Percentiles rank a stretch among this genome's conserved stretches.
phyloP scores from a whole-genome alignment of 2,888 invertebrate species.

The Pimpla rufipes region DNA sequence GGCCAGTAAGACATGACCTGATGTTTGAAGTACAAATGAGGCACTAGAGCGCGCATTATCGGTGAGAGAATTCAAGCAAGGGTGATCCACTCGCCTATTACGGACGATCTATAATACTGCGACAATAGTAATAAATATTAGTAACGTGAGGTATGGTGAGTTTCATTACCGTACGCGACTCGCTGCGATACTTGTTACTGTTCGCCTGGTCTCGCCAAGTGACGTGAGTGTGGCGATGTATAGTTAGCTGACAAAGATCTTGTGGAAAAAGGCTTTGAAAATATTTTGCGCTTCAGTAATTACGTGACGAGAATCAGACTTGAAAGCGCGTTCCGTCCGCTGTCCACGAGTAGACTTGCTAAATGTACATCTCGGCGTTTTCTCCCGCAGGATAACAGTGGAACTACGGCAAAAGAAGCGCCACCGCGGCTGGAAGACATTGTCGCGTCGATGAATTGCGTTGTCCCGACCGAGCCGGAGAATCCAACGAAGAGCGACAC shows the following conservation, averaged over 20 bases:
- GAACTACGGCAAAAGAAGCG: slow-evolving; percentile 70
- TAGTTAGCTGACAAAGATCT: slow-evolving; percentile 8
- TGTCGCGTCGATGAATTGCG: slow-evolving; percentile 71
- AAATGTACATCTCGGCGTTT: slow-evolving; percentile 66
- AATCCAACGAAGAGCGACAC: slow-evolving; percentile 72
- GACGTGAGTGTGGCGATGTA: slow-evolving; percentile 19
- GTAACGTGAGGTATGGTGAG: slow-evolving; percentile 46
- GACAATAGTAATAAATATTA: slow-evolving; percentile 17
- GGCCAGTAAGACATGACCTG: neutral
- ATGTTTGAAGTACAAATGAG: neutral
- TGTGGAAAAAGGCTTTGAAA: slow-evolving; percentile 71
- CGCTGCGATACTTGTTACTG: slow-evolving; percentile 21
- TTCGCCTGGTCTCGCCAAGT: neutral
- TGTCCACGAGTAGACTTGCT: slow-evolving; percentile 4
- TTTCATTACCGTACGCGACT: slow-evolving; percentile 21
- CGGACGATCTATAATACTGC: neutral
- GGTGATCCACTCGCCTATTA: slow-evolving; percentile 7
- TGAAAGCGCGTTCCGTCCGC: slow-evolving; percentile 8
- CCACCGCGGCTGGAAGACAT: slow-evolving; percentile 72
- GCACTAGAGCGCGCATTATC: neutral
- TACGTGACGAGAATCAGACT: slow-evolving; percentile 18
- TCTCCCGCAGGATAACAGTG: slow-evolving; percentile 77
- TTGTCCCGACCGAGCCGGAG: slow-evolving; percentile 66
- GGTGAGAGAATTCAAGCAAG: neutral
- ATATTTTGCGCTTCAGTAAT: slow-evolving; percentile 53